Evolutionary conservation across 2,113 vertebrate genomes (phyloP).

Genomic region (Mola mola): DNA sequence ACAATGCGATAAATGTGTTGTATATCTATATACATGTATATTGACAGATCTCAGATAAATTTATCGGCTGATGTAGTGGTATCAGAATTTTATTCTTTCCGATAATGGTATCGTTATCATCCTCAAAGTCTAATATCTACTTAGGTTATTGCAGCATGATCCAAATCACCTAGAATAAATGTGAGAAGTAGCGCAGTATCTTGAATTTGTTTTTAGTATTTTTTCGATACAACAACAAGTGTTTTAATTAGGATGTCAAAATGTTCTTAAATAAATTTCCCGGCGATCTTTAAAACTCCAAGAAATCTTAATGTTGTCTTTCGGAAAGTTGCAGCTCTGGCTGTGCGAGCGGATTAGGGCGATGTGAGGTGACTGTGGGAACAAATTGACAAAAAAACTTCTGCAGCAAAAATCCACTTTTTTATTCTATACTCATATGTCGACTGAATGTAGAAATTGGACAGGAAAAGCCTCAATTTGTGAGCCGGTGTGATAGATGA

Average conservation of each 20-base stretch:
- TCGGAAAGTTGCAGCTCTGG: conserved; percentile 19
- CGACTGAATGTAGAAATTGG: not conserved
- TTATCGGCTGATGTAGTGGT: too few species aligned
- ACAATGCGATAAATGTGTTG: too few species aligned
- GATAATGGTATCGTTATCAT: too few species aligned
- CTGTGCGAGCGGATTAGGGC: conserved; percentile 5
- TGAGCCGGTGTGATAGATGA: not conserved
- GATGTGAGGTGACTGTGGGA: conserved; percentile 16
- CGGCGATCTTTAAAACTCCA: not conserved
- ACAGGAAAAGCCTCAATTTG: conserved; percentile 5
- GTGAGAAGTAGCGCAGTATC: too few species aligned
- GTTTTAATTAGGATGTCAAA: not conserved
- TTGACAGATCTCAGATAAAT: too few species aligned
- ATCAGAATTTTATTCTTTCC: too few species aligned
- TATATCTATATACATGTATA: too few species aligned
- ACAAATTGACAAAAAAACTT: conserved; percentile 3
- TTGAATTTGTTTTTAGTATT: not conserved
- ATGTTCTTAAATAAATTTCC: not conserved
- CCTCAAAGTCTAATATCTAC: too few species aligned
- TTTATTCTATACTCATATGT: not conserved
- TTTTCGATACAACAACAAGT: too few species aligned
- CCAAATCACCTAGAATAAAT: too few species aligned
- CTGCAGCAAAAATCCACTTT: not conserved
- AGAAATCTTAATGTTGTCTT: conserved; percentile 1
- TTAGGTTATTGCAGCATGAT: too few species aligned